Evolutionary conservation across 2,888 invertebrate species (phyloP).

Genomic region (Erynnis tages): DNA sequence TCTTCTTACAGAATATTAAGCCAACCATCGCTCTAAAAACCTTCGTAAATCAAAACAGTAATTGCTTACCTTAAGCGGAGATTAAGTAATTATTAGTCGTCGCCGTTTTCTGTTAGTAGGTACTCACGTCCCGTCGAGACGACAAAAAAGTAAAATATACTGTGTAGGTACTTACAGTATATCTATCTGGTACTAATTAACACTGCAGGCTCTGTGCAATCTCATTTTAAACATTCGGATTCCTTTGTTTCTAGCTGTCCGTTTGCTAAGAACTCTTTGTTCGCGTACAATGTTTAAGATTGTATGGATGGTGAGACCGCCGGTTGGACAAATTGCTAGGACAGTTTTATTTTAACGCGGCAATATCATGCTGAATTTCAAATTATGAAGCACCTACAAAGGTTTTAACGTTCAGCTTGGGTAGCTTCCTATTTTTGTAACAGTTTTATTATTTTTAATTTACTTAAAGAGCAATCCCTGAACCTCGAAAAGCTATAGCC

Average conservation of each 20-base stretch:
- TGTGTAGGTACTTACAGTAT: neutral
- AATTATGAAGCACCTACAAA: too few relatives aligned
- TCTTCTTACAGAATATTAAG: too few relatives aligned
- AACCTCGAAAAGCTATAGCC: too few relatives aligned
- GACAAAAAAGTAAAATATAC: constrained; percentile 48
- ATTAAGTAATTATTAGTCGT: constrained; percentile 61
- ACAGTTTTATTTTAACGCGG: neutral
- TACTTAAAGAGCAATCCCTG: too few relatives aligned
- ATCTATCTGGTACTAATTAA: constrained; percentile 45
- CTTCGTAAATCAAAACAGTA: constrained; percentile 37
- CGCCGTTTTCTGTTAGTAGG: constrained; percentile 49
- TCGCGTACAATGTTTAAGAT: constrained; percentile 19
- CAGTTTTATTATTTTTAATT: too few relatives aligned
- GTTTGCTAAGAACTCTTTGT: constrained; percentile 27
- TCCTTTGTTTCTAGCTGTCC: constrained; percentile 43
- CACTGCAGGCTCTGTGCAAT: constrained; percentile 41
- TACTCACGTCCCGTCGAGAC: constrained; percentile 40
- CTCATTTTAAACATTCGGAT: constrained; percentile 52
- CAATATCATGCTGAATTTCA: neutral
- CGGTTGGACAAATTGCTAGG: constrained; percentile 4
- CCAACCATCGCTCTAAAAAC: neutral
- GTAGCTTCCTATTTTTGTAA: too few relatives aligned
- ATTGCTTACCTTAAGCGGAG: constrained; percentile 49
- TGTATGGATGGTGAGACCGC: constrained; percentile 18
- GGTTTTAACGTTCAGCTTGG: too few relatives aligned